A percentile compares a stretch with the other conserved stretches of the same genome.
phyloP scores from a whole-genome alignment of 2,888 invertebrate genomes.

The Oscheius sp. region DNA sequence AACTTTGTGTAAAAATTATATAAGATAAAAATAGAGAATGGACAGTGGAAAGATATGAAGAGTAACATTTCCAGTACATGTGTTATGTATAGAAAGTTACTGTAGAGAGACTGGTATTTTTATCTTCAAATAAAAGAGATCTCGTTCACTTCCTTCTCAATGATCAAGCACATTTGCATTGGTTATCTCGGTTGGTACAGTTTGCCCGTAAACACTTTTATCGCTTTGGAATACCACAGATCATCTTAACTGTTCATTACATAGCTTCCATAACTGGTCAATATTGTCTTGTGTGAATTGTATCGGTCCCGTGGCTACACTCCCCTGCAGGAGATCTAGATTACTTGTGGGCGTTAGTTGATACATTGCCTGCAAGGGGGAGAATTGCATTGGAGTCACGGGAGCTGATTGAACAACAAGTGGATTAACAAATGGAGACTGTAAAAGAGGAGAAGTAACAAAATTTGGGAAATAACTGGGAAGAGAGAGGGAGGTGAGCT shows the following conservation, averaged over 20 bases:
- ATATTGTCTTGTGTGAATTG: constrained; percentile 9
- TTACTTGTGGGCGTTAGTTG: not conserved
- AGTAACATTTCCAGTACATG: no score
- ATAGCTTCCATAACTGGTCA: constrained; percentile 9
- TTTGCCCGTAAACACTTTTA: not conserved
- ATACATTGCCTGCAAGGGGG: not conserved
- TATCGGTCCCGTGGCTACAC: not conserved
- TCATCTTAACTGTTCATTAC: constrained; percentile 21
- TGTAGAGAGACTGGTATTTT: no score
- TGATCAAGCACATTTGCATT: no score
- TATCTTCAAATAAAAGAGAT: no score
- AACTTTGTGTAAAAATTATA: no score
- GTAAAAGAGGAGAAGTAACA: not conserved
- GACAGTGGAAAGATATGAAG: no score
- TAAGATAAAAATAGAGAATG: no score
- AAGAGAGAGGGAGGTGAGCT: no score
- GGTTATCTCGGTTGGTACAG: no score
- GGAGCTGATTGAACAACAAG: not conserved
- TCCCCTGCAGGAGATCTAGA: not conserved
- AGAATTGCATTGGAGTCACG: not conserved
- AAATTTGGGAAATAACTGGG: no score
- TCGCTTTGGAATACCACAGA: not conserved
- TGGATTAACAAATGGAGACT: not conserved
- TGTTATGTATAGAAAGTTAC: no score
- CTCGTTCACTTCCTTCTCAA: no score